These are phyloP conservation scores for Heliconius hewitsoni DNA, from an alignment of 1,140 invertebrate genomes.

Conservation along the genomic window DNA sequence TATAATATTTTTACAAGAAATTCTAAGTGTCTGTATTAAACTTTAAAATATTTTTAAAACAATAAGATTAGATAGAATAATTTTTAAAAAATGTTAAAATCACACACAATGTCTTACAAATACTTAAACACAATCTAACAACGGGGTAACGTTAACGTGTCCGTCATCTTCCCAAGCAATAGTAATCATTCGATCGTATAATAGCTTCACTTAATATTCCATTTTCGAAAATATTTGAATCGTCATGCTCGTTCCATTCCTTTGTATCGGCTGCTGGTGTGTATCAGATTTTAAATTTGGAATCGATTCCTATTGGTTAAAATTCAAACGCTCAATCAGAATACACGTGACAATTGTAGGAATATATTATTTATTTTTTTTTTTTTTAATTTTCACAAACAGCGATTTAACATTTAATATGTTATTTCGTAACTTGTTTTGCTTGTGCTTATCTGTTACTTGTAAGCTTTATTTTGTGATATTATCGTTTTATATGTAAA, in stretches of 20 bases:
- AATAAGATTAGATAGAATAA: neutral
- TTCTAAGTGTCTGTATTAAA: too few relatives aligned
- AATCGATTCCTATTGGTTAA: conserved; percentile 53
- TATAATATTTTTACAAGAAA: too few relatives aligned
- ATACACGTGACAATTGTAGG: neutral
- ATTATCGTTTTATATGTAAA: neutral
- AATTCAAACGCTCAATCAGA: conserved; percentile 14
- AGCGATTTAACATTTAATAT: too few relatives aligned
- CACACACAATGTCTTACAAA: conserved; percentile 7
- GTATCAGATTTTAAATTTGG: conserved; percentile 77
- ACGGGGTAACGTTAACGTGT: conserved; percentile 47
- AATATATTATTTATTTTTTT: neutral
- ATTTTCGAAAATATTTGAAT: conserved; percentile 80
- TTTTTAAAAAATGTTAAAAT: neutral
- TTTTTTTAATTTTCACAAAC: neutral
- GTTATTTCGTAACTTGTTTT: too few relatives aligned
- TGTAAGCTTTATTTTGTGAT: too few relatives aligned
- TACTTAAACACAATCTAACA: conserved; percentile 60
- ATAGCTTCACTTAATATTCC: conserved; percentile 79
- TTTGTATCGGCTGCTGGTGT: conserved; percentile 64
- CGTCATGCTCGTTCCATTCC: conserved; percentile 77
- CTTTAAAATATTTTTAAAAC: neutral
- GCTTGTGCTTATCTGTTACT: too few relatives aligned
- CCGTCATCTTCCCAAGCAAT: conserved; percentile 45
- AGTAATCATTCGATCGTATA: conserved; percentile 74